phyloP scores from a whole-genome alignment of 2,113 vertebrate genomes.

The Oenanthe melanoleuca region DNA sequence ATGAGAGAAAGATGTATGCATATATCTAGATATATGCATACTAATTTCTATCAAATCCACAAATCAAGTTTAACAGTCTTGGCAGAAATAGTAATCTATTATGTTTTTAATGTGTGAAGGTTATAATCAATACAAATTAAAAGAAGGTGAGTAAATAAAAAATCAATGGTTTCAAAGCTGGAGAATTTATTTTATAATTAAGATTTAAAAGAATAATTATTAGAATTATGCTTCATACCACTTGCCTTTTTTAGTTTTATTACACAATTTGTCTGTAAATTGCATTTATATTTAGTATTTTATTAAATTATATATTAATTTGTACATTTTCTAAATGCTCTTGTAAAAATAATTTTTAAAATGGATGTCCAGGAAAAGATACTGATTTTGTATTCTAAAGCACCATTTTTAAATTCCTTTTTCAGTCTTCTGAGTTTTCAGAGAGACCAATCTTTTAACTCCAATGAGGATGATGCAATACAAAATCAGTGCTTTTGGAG shows the following conservation, averaged over 20 bases:
- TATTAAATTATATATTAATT: background rate
- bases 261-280: no score
- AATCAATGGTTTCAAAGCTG: background rate
- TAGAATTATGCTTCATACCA: background rate
- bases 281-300: background rate
- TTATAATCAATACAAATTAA: background rate
- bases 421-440: background rate
- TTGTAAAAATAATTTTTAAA: background rate
- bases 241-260: background rate
- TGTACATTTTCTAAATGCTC: background rate
- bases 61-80: background rate
- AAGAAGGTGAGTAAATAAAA: background rate
- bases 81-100: background rate
- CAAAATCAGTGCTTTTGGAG: background rate
- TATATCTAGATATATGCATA: background rate
- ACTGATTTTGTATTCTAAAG: background rate
- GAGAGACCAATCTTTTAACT: background rate
- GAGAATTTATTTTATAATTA: background rate
- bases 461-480: background rate
- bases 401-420: background rate
- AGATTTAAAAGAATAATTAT: accelerated
- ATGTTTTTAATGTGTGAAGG: background rate
- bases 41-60: background rate
- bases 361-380: accelerated
- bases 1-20: background rate